A percentile compares a stretch with the other conserved stretches of the same genome.
These are phyloP conservation scores for Gambusia affinis DNA, from an alignment of 2,113 vertebrate genomes.

Conservation along the genomic window DNA sequence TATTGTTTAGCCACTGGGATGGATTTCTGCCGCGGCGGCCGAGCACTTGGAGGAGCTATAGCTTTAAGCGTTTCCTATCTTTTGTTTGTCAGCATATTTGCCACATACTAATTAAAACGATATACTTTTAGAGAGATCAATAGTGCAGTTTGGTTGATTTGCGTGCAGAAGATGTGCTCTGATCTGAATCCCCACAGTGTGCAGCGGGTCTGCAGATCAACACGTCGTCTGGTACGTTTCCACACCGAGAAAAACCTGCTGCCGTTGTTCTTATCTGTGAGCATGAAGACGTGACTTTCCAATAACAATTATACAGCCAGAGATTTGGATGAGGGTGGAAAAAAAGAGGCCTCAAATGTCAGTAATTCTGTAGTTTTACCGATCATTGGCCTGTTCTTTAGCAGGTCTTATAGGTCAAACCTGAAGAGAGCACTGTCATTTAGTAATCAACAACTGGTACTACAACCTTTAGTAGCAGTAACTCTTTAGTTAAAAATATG, in stretches of 20 bases:
- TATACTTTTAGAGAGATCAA: background rate
- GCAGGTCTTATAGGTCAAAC: no score
- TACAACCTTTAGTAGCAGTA: no score
- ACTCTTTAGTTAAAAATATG: no score
- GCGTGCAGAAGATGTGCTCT: background rate
- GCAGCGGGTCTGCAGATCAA: background rate
- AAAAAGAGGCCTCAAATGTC: background rate
- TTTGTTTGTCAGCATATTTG: constrained; percentile 5
- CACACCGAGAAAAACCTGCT: background rate
- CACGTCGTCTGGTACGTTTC: background rate
- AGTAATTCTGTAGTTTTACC: background rate
- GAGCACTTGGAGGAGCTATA: background rate
- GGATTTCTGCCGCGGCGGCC: background rate
- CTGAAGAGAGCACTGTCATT: no score
- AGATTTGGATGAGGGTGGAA: background rate
- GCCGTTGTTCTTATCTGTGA: background rate
- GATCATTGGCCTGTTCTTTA: no score
- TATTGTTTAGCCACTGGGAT: constrained; percentile 4
- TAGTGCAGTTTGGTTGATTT: background rate
- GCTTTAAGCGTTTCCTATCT: background rate
- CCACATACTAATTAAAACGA: constrained; percentile 1
- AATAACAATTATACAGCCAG: no score
- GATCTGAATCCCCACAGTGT: background rate
- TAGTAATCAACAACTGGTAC: no score
- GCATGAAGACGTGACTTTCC: background rate